Conservation (phyloP, 2,113 vertebrate species). For the Leucopternis melanops region DNA sequence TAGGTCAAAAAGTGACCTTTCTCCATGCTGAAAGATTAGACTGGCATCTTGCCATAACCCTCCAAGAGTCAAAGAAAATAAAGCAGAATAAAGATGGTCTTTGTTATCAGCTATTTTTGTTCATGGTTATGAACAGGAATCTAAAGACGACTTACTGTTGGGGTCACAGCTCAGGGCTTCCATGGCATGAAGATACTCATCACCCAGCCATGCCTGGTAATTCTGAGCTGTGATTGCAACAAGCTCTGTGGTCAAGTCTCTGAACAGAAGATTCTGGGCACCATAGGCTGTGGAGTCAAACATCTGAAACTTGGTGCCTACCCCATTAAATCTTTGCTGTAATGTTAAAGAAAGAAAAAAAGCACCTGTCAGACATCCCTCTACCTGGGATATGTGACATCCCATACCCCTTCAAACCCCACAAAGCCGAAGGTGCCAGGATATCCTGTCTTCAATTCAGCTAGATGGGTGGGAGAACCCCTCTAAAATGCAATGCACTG, state of each 20-base stretch:
- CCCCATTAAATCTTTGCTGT: conserved; percentile 67
- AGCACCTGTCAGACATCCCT: background rate
- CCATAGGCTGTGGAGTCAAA: conserved; percentile 78
- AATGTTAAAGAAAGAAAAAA: background rate
- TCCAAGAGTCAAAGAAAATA: background rate
- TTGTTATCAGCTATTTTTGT: background rate
- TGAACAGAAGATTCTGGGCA: conserved; percentile 82
- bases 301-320: conserved; percentile 77
- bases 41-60: background rate
- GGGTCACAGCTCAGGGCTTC: conserved; percentile 81
- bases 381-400: background rate
- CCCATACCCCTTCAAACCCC: background rate
- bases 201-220: conserved; percentile 84
- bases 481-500: background rate
- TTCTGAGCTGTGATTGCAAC: conserved; percentile 65
- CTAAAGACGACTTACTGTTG: conserved; percentile 67
- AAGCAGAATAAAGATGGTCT: background rate
- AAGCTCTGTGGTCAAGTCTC: conserved; percentile 76
- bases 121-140: background rate
- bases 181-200: conserved; percentile 74
- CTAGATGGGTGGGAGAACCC: background rate
- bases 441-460: background rate
- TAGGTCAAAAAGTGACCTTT: background rate
- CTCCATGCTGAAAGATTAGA: background rate
- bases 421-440: background rate